These are phyloP conservation scores for Tetheella fluctuosa DNA, from an alignment of 2,888 invertebrate genomes.

Conservation along the genomic window DNA sequence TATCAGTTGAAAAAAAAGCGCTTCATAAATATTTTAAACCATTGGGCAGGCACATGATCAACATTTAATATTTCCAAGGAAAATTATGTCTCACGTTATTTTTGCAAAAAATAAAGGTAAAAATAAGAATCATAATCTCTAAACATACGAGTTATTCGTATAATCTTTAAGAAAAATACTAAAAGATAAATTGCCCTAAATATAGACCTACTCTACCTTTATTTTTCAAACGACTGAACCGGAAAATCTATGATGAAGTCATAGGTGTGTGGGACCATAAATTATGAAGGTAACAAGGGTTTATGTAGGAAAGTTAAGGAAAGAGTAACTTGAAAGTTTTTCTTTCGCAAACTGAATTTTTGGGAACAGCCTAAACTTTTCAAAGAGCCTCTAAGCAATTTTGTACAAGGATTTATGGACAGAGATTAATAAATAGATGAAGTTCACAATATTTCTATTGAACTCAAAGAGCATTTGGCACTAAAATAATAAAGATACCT, in stretches of 20 bases:
- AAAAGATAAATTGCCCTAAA: constrained; percentile 2
- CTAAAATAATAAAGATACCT: not conserved
- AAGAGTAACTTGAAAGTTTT: constrained; percentile 13
- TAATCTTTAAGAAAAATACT: not conserved
- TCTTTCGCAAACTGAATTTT: constrained; percentile 8
- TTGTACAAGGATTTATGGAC: not conserved
- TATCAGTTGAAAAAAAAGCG: too few species aligned
- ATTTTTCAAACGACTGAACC: constrained; percentile 29
- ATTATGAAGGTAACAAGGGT: constrained; percentile 17
- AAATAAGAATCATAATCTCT: not conserved
- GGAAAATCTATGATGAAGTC: constrained; percentile 28
- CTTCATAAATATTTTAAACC: too few species aligned
- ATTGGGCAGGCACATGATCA: too few species aligned
- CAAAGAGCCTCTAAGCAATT: not conserved
- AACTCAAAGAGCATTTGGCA: not conserved
- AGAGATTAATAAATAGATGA: not conserved
- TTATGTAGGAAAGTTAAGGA: constrained; percentile 8
- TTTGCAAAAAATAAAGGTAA: not conserved
- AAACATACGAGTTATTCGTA: not conserved
- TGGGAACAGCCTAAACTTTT: constrained; percentile 7
- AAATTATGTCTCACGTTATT: too few species aligned
- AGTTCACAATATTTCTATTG: not conserved
- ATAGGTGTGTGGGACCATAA: constrained; percentile 20
- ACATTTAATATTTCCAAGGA: too few species aligned
- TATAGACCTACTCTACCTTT: constrained; percentile 18